Evolutionary conservation across 2,888 invertebrate species (phyloP), one percentile per base, ranked within the genome.

Genomic region (Rotaria sp.): DNA sequence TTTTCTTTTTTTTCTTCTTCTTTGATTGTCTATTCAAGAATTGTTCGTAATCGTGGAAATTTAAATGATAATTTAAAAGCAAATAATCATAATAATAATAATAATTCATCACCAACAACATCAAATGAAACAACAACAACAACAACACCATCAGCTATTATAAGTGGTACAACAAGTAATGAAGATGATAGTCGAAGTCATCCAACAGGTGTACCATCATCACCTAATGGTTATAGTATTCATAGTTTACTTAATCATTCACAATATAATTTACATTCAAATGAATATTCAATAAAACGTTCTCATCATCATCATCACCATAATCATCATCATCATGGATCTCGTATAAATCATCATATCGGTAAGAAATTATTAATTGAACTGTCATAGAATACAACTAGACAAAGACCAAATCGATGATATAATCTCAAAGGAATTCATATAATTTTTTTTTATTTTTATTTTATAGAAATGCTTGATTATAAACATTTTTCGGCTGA

Each of bases 21-120:
- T n/a, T 4, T 11, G 2, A 11, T 15, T 15, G 13, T 30, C 13
- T 59, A 30, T 59, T 86, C 87, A 92, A 97, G 97, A 93, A 97
- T 97, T 92, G 97, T 97, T 87, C 94, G 97, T 88, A 97, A 97
- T 92, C 96, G 96, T 91, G 97, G 97, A 24, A 96, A 35, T 59
- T 84, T 59, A 86, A 84, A 86, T 84, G 86, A 86, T 2, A 52
- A 52, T 50, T 48, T 38, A 24, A 85, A 86, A 74, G 24, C 48
- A 50, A 67, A 45, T 59, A 84, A 84, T 50, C 50, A 48, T 38
- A 55, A 45, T 52, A 45, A 85, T 21, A 75, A 85, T 35, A 48
- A 38, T n/a, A 84, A 59, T 84, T 84, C 84, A 50, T 84, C 86
- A 38, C 38, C 59, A 13, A 45, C 57, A 15, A 59, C 41, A 59